These are phyloP conservation scores for Drosophila mimetica DNA, from an alignment of 2,888 invertebrate species.

Conservation along the genomic window DNA sequence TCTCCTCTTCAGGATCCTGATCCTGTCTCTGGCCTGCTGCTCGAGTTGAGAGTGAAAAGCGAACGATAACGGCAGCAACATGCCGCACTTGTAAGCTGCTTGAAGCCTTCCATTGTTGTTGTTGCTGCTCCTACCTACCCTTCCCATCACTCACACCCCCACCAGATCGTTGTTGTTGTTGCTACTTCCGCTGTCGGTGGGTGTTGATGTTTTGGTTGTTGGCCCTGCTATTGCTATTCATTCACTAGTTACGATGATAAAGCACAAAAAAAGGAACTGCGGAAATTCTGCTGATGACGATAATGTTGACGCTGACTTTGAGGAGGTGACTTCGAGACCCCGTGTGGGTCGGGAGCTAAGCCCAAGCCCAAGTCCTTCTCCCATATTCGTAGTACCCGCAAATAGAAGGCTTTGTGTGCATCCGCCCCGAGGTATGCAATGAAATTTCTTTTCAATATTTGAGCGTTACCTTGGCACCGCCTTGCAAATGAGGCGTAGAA, in stretches of 20 bases:
- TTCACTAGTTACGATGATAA: conserved; percentile 80
- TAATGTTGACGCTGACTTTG: conserved; percentile 67
- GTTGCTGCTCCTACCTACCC: conserved; percentile 31
- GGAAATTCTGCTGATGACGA: conserved; percentile 80
- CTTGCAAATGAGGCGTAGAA: conserved; percentile 70
- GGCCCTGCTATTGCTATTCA: conserved; percentile 71
- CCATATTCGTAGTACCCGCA: conserved; percentile 3
- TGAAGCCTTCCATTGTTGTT: conserved; percentile 65
- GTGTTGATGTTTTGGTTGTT: conserved; percentile 55
- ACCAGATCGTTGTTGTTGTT: too few species aligned
- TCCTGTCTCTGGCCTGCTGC: conserved; percentile 28
- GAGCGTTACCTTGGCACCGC: conserved; percentile 22
- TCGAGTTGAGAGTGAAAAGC: conserved; percentile 73
- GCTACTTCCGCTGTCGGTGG: conserved; percentile 45
- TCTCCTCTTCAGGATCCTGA: not conserved
- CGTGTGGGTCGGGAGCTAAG: conserved; percentile 52
- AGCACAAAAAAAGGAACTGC: conserved; percentile 75
- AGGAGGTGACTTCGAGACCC: conserved; percentile 25
- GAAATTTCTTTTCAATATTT: conserved; percentile 71
- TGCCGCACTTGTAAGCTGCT: conserved; percentile 79
- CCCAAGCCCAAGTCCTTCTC: too few species aligned
- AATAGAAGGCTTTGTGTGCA: conserved; percentile 14
- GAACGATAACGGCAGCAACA: conserved; percentile 77
- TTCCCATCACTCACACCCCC: not conserved
- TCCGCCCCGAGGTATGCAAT: conserved; percentile 55